Base-by-base conservation (phyloP, 1,140 invertebrate genomes). In the Liolophura sinensis region DNA sequence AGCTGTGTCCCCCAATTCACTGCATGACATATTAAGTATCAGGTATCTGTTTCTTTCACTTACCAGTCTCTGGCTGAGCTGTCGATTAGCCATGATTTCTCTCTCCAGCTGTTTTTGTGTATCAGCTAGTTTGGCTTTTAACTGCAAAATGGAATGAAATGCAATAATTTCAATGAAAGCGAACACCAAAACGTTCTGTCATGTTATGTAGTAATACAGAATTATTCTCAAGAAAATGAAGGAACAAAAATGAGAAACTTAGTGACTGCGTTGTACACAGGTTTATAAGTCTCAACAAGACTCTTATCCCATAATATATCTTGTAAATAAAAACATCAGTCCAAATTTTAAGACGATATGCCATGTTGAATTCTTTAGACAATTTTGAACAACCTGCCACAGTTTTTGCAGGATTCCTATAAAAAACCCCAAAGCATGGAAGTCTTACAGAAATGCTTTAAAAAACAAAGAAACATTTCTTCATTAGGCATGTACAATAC, bases 101-200 rank as follows among this genome's bases (percentile, higher is more conserved):
- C 72, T 75, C 64, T 81, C 78, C 68, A 84, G 69, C 64, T 77
- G 76, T 71, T 76, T 78, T 66, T 80, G 78, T 70, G 73, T 78
- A 61, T 80, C 78, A 54, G 64, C 68, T 64, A 82, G 73, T 71
- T 79, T 77, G 47, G 52, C 57, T 69, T 69, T 71, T 66, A 81
- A 70, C 79, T 81, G 73, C 52, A 70, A 62, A 51, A 63, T 48
- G 63, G 65, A 59, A 56, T 15, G 20, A 22, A 31, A 64, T 58
- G 60, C 51, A 62, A 27, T 47, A 20, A 15, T 16, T 22, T 56
- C 27, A 18, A 64, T 31, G 6, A 58, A 56, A 12, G 52, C 46
- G n/a, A 48, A 40, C 22, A 47, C 24, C 27, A 25, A 60, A 15
- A 24, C n/a, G n/a, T n/a, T 24, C 52, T 54, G 12, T 54, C 12